Evolutionary conservation across 2,888 invertebrate species (phyloP), one percentile per base, ranked within the genome.

Genomic region (Mimumesa dahlbomi): DNA sequence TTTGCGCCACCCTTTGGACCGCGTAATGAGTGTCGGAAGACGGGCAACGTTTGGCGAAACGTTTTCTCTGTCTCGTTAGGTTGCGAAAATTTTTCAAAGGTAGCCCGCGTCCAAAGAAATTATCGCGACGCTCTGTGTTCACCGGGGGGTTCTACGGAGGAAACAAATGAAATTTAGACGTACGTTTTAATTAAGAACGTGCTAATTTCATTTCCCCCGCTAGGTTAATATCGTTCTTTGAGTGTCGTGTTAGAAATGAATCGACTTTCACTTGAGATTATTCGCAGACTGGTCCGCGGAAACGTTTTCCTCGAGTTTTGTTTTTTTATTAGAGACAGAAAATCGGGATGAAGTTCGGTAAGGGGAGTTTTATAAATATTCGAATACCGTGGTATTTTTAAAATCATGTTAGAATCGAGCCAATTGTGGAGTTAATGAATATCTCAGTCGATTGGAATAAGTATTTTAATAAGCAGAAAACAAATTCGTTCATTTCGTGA

Each of bases 11-110:
- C 34, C 53, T 48, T 42, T 34, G 53, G 13, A 13, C 13, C 29
- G 14, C 19, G 25, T 49, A 66, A 66, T 49, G 43, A 66, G 61
- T 42, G 59, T 36, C 66, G 18, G 25, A 16, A 22, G 46, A 29
- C 29, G 46, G 46, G 14, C 14, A 14, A 5, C 46, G 22, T 21
- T 25, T 13, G 16, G 21, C 25, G 16, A 14, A 31, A 31, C 34
- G n/a, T 16, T 25, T 22, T 11, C 22, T 45, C 19, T 56, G 34
- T 45, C 34, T 34, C 31, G 22, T 43, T 34, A 11, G 9, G 14
- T 18, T 9, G 11, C 7, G 25, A 29, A 16, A 29, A 46, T 46
- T 46, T 46, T 46, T 46, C 46, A 46, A 46, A 46, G 46, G 46
- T 14, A 46, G 11, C 21, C 19, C 21, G 11, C 2, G 5, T 7